phyloP scores from a whole-genome alignment of 1,140 invertebrate genomes.

The Patella vulgata region DNA sequence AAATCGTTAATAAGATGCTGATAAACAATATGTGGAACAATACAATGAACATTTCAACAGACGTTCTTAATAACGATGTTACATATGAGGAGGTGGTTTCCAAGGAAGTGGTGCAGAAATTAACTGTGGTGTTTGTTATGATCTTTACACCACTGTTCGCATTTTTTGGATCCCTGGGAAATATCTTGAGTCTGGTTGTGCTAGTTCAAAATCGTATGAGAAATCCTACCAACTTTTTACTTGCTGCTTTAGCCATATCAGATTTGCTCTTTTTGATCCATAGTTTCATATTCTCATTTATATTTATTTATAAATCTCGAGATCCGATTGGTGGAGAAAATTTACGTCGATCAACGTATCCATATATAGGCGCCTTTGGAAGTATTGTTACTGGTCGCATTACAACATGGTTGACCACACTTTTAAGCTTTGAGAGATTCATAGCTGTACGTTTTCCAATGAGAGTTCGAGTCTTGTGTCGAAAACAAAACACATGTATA shows the following conservation, averaged over 20 bases:
- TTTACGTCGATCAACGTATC: constrained; percentile 40
- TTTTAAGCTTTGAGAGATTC: constrained; percentile 52
- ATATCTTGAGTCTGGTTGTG: constrained; percentile 46
- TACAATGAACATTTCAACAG: too few species aligned
- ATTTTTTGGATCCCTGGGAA: constrained; percentile 50
- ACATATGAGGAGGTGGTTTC: constrained; percentile 11
- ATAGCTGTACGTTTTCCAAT: constrained; percentile 56
- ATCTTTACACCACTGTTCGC: constrained; percentile 41
- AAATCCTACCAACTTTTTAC: constrained; percentile 44
- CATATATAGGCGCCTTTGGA: constrained; percentile 47
- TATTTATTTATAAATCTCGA: constrained; percentile 34
- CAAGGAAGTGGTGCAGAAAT: constrained; percentile 15
- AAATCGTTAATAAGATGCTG: too few species aligned
- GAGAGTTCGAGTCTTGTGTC: constrained; percentile 47
- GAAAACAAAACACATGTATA: constrained; percentile 37
- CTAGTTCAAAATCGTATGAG: constrained; percentile 49
- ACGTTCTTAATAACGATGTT: too few species aligned
- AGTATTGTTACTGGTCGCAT: constrained; percentile 54
- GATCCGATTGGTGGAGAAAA: constrained; percentile 35
- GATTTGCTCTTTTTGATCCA: constrained; percentile 53
- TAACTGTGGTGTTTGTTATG: constrained; percentile 42
- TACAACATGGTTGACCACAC: constrained; percentile 48
- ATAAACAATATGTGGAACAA: too few species aligned
- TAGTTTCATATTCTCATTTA: constrained; percentile 42
- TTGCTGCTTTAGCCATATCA: constrained; percentile 50